phyloP scores from a whole-genome alignment of 1,140 invertebrate species.

The Brachystomella parvula region DNA sequence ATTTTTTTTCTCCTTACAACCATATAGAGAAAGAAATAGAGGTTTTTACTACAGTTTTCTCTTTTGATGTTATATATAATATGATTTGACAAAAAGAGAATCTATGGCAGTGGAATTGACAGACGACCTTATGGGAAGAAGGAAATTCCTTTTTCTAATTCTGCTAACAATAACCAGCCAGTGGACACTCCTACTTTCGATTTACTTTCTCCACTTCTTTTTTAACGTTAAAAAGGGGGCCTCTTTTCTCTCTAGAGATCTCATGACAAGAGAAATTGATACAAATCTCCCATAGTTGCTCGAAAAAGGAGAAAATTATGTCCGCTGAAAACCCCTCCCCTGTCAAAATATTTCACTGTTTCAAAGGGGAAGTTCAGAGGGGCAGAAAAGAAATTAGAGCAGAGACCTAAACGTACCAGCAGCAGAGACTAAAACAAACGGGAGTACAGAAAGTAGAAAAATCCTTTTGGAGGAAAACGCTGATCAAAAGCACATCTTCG shows the following conservation, averaged over 20 bases:
- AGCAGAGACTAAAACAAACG: no score
- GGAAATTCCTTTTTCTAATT: constrained; percentile 35
- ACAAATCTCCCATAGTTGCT: constrained; percentile 34
- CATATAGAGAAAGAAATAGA: neutral
- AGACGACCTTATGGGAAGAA: constrained; percentile 29
- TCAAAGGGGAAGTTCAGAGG: constrained; percentile 2
- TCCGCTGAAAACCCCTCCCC: neutral
- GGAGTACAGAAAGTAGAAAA: no score
- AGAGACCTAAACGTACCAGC: constrained; percentile 1
- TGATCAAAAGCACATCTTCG: no score
- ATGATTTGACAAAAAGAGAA: neutral
- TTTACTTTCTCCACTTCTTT: neutral
- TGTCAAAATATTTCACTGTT: constrained; percentile 32
- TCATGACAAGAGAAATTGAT: constrained; percentile 38
- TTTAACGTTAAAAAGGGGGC: neutral
- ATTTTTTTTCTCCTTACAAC: neutral
- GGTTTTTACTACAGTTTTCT: neutral
- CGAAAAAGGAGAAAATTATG: neutral
- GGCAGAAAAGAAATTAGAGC: neutral
- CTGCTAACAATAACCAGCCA: constrained; percentile 36
- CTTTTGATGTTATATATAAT: neutral
- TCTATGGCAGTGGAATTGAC: constrained; percentile 29
- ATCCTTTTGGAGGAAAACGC: no score
- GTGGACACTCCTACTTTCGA: constrained; percentile 15
- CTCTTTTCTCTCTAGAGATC: constrained; percentile 5